Evolutionary conservation across 2,113 vertebrate species (phyloP), one percentile per base, ranked within the genome.

Genomic region (Dipodomys ordii): DNA sequence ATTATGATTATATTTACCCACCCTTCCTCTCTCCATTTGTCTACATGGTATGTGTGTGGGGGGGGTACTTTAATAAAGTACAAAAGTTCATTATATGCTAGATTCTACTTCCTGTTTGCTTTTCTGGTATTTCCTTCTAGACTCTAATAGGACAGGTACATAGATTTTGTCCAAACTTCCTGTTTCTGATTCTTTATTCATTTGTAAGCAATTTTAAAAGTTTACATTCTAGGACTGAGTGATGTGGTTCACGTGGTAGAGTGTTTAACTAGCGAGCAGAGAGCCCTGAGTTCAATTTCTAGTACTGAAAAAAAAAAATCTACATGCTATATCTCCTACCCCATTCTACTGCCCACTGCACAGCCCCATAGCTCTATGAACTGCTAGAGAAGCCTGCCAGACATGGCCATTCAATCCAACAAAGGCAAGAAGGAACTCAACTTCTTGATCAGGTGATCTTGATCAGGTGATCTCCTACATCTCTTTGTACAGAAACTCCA

Each of bases 141-240:
- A 1, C 20, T 46, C 16, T 8, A 46, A 60, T 13, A 57, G 30
- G 39, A 35, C n/a, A 89, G n/a, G n/a, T 49, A 2, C 27, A 81
- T n/a, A 84, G 53, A 72, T 60, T 89, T 73, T 67, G 44, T 39
- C 18, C 22, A 9, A 12, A 39, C 18, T 81, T 92, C 57, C 27
- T 57, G 16, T 13, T 79, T 11, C 11, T 92, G 90, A 74, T 62
- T 79, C 53, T 77, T n/a, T 25, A 83, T 27, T 82, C 68, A 79
- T 88, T 95, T 76, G 49, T 32, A 62, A 80, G 27, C 30, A 93
- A 11, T 13, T 49, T 88, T 7, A 77, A 89, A 94, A 91, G 32
- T 28, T 32, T 18, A 62, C 7, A 72, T 67, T 82, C 2, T 18
- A 57, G 53, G 15, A 57, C 53, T 57, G 15, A 57, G 53, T 11